These are phyloP conservation scores for Calliopsis andreniformis DNA, from an alignment of 1,140 invertebrate genomes.

Conservation along the genomic window DNA sequence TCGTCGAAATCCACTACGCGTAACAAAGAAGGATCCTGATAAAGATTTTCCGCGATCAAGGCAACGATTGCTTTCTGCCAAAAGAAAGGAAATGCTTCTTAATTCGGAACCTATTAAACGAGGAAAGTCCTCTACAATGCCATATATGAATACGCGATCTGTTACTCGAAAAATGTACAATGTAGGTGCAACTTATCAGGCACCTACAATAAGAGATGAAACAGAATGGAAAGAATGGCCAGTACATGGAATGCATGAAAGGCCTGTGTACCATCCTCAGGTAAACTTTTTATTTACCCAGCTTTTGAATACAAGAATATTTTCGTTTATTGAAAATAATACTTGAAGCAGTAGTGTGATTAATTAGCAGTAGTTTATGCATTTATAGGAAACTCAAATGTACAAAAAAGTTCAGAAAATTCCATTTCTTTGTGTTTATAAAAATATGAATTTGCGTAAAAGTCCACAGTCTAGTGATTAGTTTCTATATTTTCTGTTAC, in stretches of 20 bases:
- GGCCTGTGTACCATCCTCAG: slow-evolving; percentile 75
- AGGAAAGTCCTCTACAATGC: slow-evolving; percentile 54
- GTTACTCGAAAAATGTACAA: slow-evolving; percentile 73
- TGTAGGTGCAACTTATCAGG: slow-evolving; percentile 74
- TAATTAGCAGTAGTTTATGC: no score
- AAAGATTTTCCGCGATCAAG: slow-evolving; percentile 57
- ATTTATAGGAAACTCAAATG: no score
- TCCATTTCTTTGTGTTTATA: no score
- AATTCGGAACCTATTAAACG: slow-evolving; percentile 46
- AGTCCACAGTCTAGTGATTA: no score
- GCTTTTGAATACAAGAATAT: no score
- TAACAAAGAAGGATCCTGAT: slow-evolving; percentile 57
- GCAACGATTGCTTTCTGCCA: slow-evolving; percentile 64
- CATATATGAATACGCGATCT: slow-evolving; percentile 76
- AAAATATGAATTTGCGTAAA: no score
- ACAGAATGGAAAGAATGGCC: slow-evolving; percentile 74
- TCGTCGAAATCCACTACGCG: slow-evolving; percentile 60
- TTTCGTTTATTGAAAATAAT: no score
- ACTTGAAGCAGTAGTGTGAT: no score
- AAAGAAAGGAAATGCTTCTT: slow-evolving; percentile 47
- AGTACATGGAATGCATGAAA: slow-evolving; percentile 76
- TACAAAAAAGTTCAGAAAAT: no score
- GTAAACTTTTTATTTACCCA: slow-evolving; percentile 42
- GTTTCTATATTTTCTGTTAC: no score
- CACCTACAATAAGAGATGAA: slow-evolving; percentile 65